Evolutionary conservation across 2,888 invertebrate genomes (phyloP), one percentile per base, ranked within the genome.

Genomic region (Sarcophaga caerulescens): DNA sequence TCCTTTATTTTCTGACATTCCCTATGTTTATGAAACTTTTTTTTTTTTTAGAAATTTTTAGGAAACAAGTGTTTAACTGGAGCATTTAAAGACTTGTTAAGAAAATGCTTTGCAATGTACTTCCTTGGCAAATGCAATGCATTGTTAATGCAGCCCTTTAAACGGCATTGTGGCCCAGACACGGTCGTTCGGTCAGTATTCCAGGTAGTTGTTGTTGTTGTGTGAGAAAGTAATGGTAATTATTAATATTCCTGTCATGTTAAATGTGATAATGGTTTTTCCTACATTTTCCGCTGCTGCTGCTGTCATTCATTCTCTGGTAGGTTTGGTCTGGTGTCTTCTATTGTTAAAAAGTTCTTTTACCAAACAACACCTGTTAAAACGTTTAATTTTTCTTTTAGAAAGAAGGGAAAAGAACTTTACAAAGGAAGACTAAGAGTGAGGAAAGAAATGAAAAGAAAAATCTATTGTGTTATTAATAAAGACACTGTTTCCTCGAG

Each of bases 211-310:
- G 35, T 35, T 35, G 35, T 35, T 35, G 17, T 52, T 52, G 52
- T 83, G 65, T 86, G 81, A 84, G 84, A 84, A 84, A 86, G 84
- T 75, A 71, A 86, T 79, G 84, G 81, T 71, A 71, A 86, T 81
- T 81, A 84, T 86, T 86, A 86, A 86, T 86, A 86, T 86, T 84
- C 86, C 78, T 84, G 86, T 81, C 86, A 86, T 86, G 86, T 84
- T 86, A 86, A 86, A 86, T 86, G 81, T 86, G 84, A 71, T 86
- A 86, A 86, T 86, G 78, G 65, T 85, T 85, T 80, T 79, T 68
- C 79, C 79, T 75, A 63, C 62, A 35, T 25, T 44, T 35, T 65
- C 69, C 10, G 21, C 8, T 52, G 8, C 52, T 84, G 70, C 69
- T 71, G 10, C 45, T 44, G n/a, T 74, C 35, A 52, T 17, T 17